These are phyloP conservation scores for Lasioglossum lativentre DNA, from an alignment of 2,888 invertebrate species.

Conservation along the genomic window DNA sequence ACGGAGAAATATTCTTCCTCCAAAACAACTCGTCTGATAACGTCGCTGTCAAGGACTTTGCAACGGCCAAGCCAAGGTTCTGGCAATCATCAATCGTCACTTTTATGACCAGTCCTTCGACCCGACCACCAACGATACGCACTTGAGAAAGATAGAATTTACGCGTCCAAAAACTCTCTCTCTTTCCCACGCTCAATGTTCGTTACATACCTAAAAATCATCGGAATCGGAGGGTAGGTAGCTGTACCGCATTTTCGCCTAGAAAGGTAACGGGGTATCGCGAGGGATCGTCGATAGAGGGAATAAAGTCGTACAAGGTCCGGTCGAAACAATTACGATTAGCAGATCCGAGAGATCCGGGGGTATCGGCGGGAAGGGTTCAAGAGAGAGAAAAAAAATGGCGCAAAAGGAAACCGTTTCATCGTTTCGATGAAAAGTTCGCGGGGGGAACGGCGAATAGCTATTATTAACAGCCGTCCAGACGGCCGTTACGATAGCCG, in stretches of 20 bases:
- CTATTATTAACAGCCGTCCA: conserved; percentile 47
- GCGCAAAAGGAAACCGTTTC: conserved; percentile 1
- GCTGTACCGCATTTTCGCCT: background rate
- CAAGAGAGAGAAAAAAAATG: background rate
- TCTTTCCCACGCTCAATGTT: too few relatives aligned
- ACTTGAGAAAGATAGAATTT: too few relatives aligned
- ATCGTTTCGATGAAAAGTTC: conserved; percentile 23
- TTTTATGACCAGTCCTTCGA: too few relatives aligned
- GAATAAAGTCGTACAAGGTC: background rate
- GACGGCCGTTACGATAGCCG: conserved; percentile 48
- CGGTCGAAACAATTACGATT: conserved; percentile 30
- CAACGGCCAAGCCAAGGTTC: too few relatives aligned
- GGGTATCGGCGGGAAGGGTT: conserved; percentile 15
- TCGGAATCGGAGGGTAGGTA: background rate
- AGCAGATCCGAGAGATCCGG: conserved; percentile 10
- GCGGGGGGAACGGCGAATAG: conserved; percentile 32
- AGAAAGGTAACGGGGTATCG: background rate
- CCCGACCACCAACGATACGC: too few relatives aligned
- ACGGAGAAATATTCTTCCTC: too few relatives aligned
- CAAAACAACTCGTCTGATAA: too few relatives aligned
- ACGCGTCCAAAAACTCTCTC: too few relatives aligned
- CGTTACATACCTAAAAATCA: background rate
- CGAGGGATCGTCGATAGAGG: background rate
- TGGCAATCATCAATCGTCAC: too few relatives aligned
- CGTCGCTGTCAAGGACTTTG: too few relatives aligned